A percentile compares a stretch with the other conserved stretches of the same genome.
These are phyloP conservation scores for Albula goreensis DNA, from an alignment of 2,113 vertebrate species.

Conservation along the genomic window DNA sequence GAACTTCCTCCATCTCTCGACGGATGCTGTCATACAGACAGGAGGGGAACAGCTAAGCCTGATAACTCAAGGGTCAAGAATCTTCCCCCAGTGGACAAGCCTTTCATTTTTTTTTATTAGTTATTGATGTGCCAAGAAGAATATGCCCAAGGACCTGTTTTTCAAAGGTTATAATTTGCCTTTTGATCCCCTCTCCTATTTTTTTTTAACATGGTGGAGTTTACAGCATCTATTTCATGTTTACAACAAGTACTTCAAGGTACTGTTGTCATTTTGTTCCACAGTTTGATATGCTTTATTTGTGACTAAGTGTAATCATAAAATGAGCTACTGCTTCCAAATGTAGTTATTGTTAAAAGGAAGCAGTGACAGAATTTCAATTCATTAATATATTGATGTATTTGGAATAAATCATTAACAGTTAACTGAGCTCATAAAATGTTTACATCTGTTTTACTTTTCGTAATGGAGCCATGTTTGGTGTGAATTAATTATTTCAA, in stretches of 20 bases:
- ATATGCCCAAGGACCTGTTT: constrained; percentile 29
- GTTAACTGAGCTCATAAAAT: neutral
- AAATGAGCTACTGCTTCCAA: neutral
- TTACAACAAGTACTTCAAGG: neutral
- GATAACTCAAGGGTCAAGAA: constrained; percentile 17
- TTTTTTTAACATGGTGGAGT: neutral
- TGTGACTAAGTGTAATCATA: neutral
- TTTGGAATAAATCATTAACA: neutral
- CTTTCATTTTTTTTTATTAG: constrained; percentile 34
- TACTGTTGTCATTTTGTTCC: neutral
- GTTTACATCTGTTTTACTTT: neutral
- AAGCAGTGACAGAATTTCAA: neutral
- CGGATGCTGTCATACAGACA: neutral
- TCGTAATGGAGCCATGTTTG: neutral
- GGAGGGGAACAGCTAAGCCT: neutral
- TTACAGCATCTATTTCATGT: neutral
- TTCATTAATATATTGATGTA: neutral
- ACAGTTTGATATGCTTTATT: neutral
- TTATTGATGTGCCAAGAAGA: constrained; percentile 32
- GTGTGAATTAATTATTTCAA: neutral
- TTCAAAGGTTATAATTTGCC: constrained; percentile 41
- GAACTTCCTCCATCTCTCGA: neutral
- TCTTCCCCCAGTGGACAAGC: neutral
- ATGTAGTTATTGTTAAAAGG: neutral
- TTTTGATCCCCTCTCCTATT: constrained; percentile 32